Base-by-base conservation (phyloP, 2,888 invertebrate genomes). In the Crocallis elinguaria region DNA sequence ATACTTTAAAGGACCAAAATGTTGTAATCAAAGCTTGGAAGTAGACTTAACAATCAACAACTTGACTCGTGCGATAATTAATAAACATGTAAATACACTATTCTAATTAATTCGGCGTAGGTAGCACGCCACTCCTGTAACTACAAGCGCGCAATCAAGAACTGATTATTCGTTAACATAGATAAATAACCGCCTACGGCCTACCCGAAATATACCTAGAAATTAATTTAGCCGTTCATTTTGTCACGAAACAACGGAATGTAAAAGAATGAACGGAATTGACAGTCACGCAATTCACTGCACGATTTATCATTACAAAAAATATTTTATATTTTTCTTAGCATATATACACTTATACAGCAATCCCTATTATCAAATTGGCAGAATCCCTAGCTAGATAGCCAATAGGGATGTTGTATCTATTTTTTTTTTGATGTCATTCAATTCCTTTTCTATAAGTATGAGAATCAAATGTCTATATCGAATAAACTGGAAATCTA, bases 51-150 rank as follows among this genome's bases (percentile, higher is more conserved):
- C 7, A n/a, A 32, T 41, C 19, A 44, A n/a, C n/a, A n/a, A 30
- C 32, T 14, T 17, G 33, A 49, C 37, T 57, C 9, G 56, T 46
- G 57, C 52, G 53, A 54, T 73, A 71, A 77, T 79, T 71, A 75
- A 72, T 76, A 71, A 70, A 61, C 69, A 64, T 61, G 71, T 71
- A 70, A 75, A 71, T 64, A 30, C 29, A 67, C 62, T 59, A 64
- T 63, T 65, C 69, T 72, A 71, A 78, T 80, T 75, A 78, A 84
- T 82, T 79, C 67, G 67, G 51, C 73, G 69, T 73, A 75, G 72
- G 66, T 67, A 72, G 71, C 59, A 64, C 69, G 75, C 64, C 66
- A 68, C 67, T 71, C 46, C 39, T 27, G 29, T 39, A 36, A 13
- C 11, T 13, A 44, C 41, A 37, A 37, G 58, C 33, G 21, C 12